Base-by-base conservation (phyloP, 2,797 vertebrate species). In the Halcyon badia region DNA sequence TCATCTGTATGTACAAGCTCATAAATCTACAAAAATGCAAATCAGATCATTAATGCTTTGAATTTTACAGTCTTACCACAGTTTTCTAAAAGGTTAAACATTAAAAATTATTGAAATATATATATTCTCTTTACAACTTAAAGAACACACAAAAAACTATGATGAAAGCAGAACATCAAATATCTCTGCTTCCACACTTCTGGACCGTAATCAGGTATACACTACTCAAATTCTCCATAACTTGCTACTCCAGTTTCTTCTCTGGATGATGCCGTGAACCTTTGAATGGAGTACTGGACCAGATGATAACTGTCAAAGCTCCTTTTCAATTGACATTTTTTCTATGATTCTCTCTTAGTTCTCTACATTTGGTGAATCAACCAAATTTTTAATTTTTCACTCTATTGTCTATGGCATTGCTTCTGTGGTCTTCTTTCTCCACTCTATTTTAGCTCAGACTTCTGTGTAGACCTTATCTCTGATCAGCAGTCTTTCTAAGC, bases 11-110 rank as follows among this genome's bases (percentile, higher is more conserved):
- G 78, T 95, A 87, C 76, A 72, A 93, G 93, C 72, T 92, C 78
- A 87, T 90, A 96, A 97, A 94, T 92, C 83, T 78, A 76, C 72
- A 65, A 79, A 93, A 95, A 96, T 93, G 93, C 92, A 96, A 96
- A 96, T 95, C 64, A 93, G 75, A 87, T 90, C 61, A 93, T 93
- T 93, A 95, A 85, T 85, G 81, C 72, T 93, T 92, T 94, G 33
- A 75, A 85, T 96, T 82, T 84, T 72, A 95, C 68, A 87, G 75
- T 71, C 48, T 80, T 84, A 41, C 64, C 41, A 66, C 39, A 5
- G 20, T 89, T 91, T 83, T 65, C 85, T 80, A 76, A 91, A 90
- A 93, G 37, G 70, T 80, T 81, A 73, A 90, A 60, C 31, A 76
- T 7, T 20, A 95, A 86, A 84, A 91, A 60, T 14, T 60, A n/a